Evolutionary conservation across 1,140 invertebrate genomes (phyloP), one percentile per base, ranked within the genome.

Genomic region (Melitaea cinxia): DNA sequence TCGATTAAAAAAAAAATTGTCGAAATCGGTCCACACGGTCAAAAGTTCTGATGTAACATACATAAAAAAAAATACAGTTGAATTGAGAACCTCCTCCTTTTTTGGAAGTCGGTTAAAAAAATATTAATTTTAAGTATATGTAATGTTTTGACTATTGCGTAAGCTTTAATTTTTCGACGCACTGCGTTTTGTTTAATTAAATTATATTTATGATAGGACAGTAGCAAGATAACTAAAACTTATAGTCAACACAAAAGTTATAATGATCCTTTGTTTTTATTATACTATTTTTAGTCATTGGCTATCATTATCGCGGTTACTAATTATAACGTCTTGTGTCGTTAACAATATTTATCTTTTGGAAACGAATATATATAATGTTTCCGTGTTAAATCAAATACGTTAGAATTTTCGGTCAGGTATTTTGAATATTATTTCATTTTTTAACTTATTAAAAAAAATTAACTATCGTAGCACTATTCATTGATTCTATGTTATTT

Each of bases 261-360:
- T 47, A 47, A 47, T 24, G 42, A 23, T 21, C 21, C 42, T 47
- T 47, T 47, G 42, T 47, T 47, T 47, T 47, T 47, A 47, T 47
- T 12, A 47, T 23, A 12, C 42, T 47, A 47, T 47, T 47, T 47
- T 47, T 47, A 47, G 52, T 54, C 52, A 54, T 54, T 54, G 52
- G 52, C 19, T 35, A 54, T 35, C 52, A 54, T 30, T 52, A 52
- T 54, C 52, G 28, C 19, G 33, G 33, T 10, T 19, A 33, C 52
- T 54, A 54, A 33, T 35, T 54, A 33, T 54, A 54, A 19, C 26
- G 33, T 54, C 15, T 54, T 54, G 33, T 19, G 52, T 60, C 47
- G 47, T 60, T 57, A 45, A 15, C 54, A 57, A 57, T 57, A 39
- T 57, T 57, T 42, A 57, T 14, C 42, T 37, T 57, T 57, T 57